Evolutionary conservation across 2,888 invertebrate genomes (phyloP), one percentile per base, ranked within the genome.

Genomic region (Nebria brevicollis): DNA sequence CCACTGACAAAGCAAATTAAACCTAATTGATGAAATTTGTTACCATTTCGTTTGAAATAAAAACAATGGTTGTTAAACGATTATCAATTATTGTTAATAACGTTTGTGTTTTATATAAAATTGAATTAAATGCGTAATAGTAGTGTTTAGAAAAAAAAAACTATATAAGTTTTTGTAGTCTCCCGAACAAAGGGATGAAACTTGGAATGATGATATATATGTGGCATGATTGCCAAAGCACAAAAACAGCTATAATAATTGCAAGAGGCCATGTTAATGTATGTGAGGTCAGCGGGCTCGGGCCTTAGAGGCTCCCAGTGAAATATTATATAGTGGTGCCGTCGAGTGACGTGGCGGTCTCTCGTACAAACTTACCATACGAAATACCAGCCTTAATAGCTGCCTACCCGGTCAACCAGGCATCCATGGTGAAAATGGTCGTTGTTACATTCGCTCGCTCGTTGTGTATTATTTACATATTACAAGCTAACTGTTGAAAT

Each of bases 401-500:
- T 72, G 13, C 34, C 4, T 5, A 72, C 20, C n/a, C 34, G 43
- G 54, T 8, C 79, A 43, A 41, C 66, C n/a, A 64, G 25, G 34
- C 34, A 34, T 34, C 72, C 77, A 77, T 77, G 66, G 64, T 54
- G 15, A 72, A 66, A 72, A 41, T 20, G 68, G 42, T 25, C 77
- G 15, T 11, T 42, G 76, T 66, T 42, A 26, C 76, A 75, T 75
- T 11, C 76, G 64, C 66, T 20, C 43, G 6, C 76, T 76, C 76
- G 20, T 66, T 34, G 76, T 79, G 43, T 79, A 79, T 79, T 79
- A 79, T 79, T 79, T 79, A 79, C 79, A 79, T 79, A 79, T 79
- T 79, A 79, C 79, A 79, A 79, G 79, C 79, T 66, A 79, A 79
- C 79, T 68, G 74, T 79, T 79, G 54, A 79, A 79, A 79, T 79